phyloP scores from a whole-genome alignment of 2,113 vertebrate genomes.

The Rhizomys pruinosus region DNA sequence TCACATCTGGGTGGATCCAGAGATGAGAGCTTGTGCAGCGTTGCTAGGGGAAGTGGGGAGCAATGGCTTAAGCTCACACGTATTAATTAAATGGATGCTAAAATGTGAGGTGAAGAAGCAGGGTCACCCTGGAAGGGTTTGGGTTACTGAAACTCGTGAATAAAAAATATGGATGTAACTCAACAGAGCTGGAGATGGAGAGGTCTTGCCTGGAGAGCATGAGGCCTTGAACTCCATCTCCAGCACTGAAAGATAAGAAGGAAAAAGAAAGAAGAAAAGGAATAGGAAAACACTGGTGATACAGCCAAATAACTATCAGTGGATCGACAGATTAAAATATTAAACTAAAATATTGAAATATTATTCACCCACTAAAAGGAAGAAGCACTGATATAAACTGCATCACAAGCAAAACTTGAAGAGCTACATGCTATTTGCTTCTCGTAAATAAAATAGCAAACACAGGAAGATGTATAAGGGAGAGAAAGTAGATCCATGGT shows the following conservation, averaged over 20 bases:
- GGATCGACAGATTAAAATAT: neutral
- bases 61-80: neutral
- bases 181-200: too few relatives aligned
- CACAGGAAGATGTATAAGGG: neutral
- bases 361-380: neutral
- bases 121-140: too few relatives aligned
- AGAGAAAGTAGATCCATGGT: neutral
- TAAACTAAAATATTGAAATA: too few relatives aligned
- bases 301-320: neutral
- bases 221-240: neutral
- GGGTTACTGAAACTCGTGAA: neutral
- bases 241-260: neutral
- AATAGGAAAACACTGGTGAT: neutral
- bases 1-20: neutral
- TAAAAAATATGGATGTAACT: neutral
- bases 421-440: neutral
- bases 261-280: too few relatives aligned
- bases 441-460: neutral
- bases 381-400: accelerated
- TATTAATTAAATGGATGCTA: neutral
- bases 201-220: neutral
- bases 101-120: neutral
- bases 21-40: neutral
- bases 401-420: neutral
- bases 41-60: neutral